Base-by-base conservation (phyloP, 2,888 invertebrate genomes). In the Trachelus tabidus region DNA sequence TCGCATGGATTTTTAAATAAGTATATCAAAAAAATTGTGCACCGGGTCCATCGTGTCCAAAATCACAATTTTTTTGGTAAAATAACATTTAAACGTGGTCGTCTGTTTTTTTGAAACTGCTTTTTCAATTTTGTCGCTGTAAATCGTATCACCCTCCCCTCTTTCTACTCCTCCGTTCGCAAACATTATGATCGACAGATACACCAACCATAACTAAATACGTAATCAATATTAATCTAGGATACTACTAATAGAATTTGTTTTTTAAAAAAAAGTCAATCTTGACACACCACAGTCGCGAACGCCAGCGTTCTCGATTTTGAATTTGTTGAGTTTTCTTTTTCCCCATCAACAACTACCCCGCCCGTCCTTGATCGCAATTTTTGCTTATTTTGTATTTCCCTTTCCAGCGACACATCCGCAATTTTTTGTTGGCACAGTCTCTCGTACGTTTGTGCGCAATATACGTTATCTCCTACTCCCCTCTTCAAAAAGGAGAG, bases 171-270 rank as follows among this genome's bases (percentile, higher is more conserved):
- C 23, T 9, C 23, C 56, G 12, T 34, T 71, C 71, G 15, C 12
- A 11, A 71, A 71, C 11, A 12, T 30, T 30, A 15, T 1, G 71
- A 34, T 23, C 9, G 34, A 71, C 34, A 71, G 71, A 31, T 71
- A 71, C 31, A 30, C 11, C 30, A 73, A 11, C 12, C 23, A 75
- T 75, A 75, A 40, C 71, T 75, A 56, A 78, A 75, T 71, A 75
- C 68, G 34, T 75, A 56, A 37, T 56, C 73, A 75, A 35, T 73
- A 77, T 69, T 77, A 75, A 75, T 74, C 40, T 69, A 78, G 23
- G 23, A 34, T 15, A 35, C n/a, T 33, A 37, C 12, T 73, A 33
- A 37, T 33, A 9, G 23, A 23, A 34, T 56, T 71, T 34, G 37
- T 73, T 37, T 33, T 3, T 0, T 3, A 77, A 77, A 77, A 74